These are phyloP conservation scores for Aphelenchoides fujianensis DNA, from an alignment of 1,140 invertebrate genomes.

Conservation along the genomic window DNA sequence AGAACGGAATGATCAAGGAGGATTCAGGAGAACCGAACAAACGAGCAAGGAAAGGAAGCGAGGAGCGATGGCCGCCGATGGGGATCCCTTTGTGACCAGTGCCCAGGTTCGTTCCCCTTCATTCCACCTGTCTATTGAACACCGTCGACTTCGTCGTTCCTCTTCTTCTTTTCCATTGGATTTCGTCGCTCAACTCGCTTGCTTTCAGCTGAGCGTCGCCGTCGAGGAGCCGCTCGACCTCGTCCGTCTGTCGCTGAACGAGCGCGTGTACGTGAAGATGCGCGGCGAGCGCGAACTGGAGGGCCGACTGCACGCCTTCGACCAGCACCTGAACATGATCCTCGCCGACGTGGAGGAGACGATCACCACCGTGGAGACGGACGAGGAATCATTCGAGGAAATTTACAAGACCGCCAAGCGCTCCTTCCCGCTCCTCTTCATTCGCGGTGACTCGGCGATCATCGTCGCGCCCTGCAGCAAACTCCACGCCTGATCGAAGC, in stretches of 20 bases:
- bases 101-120: not conserved
- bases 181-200: not conserved
- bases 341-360: constrained; percentile 96
- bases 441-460: constrained; percentile 95
- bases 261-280: constrained; percentile 98
- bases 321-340: constrained; percentile 98
- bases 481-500: too few relatives aligned
- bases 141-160: not conserved
- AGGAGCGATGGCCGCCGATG: constrained; percentile 3
- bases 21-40: not conserved
- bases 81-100: not conserved
- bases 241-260: constrained; percentile 88
- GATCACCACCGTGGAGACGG: constrained; percentile 92
- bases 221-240: constrained; percentile 94
- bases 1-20: too few relatives aligned
- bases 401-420: constrained; percentile 92
- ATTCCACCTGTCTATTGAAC: too few relatives aligned
- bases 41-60: too few relatives aligned
- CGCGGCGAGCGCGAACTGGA: constrained; percentile 89
- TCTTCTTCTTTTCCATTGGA: constrained; percentile 1
- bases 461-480: constrained; percentile 85
- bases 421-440: constrained; percentile 96
- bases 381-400: constrained; percentile 98
- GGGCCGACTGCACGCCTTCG: constrained; percentile 89
- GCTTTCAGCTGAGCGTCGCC: constrained; percentile 40